Percentiles rank a stretch among this genome's conserved stretches.
These are phyloP conservation scores for Oopsacas minuta DNA, from an alignment of 37 sponge, comb jelly and placozoan species.

Conservation along the genomic window DNA sequence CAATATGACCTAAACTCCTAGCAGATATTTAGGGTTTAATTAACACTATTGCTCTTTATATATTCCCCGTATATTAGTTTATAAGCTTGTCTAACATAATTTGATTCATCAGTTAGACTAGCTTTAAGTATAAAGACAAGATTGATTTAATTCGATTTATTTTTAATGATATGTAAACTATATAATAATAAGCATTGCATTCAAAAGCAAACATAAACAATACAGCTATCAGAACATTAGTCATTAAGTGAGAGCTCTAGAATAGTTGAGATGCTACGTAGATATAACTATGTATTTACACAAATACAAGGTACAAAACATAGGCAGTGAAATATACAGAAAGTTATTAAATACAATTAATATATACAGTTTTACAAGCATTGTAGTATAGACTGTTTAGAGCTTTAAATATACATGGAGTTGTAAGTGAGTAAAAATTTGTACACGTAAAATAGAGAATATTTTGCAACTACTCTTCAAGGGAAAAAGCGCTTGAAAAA, in stretches of 20 bases:
- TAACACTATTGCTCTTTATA: too few species aligned
- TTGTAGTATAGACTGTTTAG: not conserved
- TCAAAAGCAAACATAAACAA: slow-evolving; percentile 16
- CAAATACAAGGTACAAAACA: not conserved
- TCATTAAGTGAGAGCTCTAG: slow-evolving; percentile 9
- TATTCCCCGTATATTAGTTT: too few species aligned
- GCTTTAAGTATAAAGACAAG: too few species aligned
- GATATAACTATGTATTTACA: not conserved
- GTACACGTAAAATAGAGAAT: slow-evolving; percentile 16
- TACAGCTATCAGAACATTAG: not conserved
- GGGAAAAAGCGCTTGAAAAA: slow-evolving; percentile 16
- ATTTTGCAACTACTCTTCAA: slow-evolving; percentile 19
- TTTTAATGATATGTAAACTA: not conserved
- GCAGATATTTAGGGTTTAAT: too few species aligned
- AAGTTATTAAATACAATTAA: not conserved
- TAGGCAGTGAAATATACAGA: not conserved
- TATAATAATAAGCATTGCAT: slow-evolving; percentile 15
- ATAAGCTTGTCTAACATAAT: too few species aligned
- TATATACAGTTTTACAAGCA: not conserved
- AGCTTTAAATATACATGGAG: slow-evolving; percentile 5
- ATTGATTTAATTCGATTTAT: slow-evolving; percentile 13
- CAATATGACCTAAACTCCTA: too few species aligned
- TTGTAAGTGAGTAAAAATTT: slow-evolving; percentile 16
- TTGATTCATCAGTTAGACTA: too few species aligned
- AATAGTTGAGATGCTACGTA: not conserved